phyloP scores from a whole-genome alignment of 1,140 invertebrate genomes.

The Hylaeus anthracinus region DNA sequence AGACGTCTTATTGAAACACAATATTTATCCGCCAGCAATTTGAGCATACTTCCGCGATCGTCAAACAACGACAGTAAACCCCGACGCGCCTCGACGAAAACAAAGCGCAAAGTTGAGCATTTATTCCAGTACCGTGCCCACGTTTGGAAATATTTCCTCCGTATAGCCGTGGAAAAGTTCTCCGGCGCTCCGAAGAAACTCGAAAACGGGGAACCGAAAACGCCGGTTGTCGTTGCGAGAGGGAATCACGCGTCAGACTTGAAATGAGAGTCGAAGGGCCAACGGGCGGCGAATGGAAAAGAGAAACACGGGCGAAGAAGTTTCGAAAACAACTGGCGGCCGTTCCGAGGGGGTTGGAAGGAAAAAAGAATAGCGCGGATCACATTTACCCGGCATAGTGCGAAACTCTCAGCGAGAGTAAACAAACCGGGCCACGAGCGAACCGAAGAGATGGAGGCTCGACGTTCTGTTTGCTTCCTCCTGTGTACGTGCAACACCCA shows the following conservation, averaged over 20 bases:
- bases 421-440: conserved; percentile 22
- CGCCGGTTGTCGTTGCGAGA: not conserved
- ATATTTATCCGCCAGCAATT: conserved; percentile 13
- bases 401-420: conserved; percentile 12
- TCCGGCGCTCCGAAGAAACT: not conserved
- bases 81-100: not conserved
- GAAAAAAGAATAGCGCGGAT: not conserved
- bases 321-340: conserved; percentile 18
- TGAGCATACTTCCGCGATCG: not conserved
- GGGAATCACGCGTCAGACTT: conserved; percentile 7
- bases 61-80: conserved; percentile 19
- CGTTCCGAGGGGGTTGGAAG: not conserved
- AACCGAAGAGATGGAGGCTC: not conserved
- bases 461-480: not conserved
- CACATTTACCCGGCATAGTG: conserved; percentile 6
- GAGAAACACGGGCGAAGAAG: not conserved
- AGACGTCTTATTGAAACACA: not conserved
- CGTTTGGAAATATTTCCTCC: not conserved
- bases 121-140: not conserved
- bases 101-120: conserved; percentile 6
- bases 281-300: not conserved
- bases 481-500: not conserved
- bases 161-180: not conserved
- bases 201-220: not conserved
- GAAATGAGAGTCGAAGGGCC: conserved; percentile 20